Percentiles rank a stretch among this genome's conserved stretches.
These are phyloP conservation scores for Meiosimyza decipiens DNA, from an alignment of 2,888 invertebrate genomes.

Conservation along the genomic window DNA sequence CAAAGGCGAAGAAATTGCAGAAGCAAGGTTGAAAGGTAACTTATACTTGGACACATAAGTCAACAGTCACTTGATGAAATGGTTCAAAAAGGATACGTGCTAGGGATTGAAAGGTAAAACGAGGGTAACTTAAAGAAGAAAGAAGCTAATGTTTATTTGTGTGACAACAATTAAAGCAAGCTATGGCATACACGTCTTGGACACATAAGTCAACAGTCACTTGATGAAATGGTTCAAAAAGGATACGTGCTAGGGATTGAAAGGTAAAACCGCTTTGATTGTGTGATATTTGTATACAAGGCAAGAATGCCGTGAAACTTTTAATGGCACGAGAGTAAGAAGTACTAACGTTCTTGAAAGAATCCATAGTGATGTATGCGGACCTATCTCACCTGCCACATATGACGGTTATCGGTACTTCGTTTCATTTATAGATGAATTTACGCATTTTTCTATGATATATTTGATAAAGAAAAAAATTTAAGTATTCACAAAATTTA, in stretches of 20 bases:
- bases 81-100: too few relatives aligned
- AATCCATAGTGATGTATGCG: too few relatives aligned
- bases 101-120: slow-evolving; percentile 28
- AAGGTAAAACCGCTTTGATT: slow-evolving; percentile 22
- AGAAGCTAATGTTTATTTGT: not conserved
- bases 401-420: too few relatives aligned
- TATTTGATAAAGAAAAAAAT: not conserved
- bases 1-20: too few relatives aligned
- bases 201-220: slow-evolving; percentile 13
- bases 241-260: slow-evolving; percentile 26
- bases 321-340: not conserved
- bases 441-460: too few relatives aligned
- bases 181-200: not conserved
- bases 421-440: too few relatives aligned
- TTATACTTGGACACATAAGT: slow-evolving; percentile 3
- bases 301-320: slow-evolving; percentile 25
- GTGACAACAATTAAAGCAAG: not conserved
- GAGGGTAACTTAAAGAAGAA: not conserved
- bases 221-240: slow-evolving; percentile 23
- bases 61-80: slow-evolving; percentile 20
- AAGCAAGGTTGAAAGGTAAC: not conserved
- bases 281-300: slow-evolving; percentile 31
- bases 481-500: not conserved
- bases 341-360: too few relatives aligned
- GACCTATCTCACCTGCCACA: too few relatives aligned